Evolutionary conservation across 1,140 invertebrate species (phyloP).

Genomic region (Heliconius hewitsoni): DNA sequence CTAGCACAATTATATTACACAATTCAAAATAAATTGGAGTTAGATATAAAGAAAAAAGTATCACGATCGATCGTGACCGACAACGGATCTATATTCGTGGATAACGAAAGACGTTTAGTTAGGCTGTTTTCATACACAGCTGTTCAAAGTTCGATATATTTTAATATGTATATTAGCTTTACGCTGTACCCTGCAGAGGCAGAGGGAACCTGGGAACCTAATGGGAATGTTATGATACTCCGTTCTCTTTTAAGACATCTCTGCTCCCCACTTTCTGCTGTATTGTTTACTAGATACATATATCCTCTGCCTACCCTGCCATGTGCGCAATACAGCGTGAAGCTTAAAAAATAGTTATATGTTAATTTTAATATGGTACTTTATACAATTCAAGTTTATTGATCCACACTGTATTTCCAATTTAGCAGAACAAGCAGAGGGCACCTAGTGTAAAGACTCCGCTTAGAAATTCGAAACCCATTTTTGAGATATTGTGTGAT

Average conservation of each 20-base stretch:
- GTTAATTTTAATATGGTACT: too few species aligned
- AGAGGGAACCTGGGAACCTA: too few species aligned
- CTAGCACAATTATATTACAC: slow-evolving; percentile 20
- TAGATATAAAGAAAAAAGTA: slow-evolving; percentile 15
- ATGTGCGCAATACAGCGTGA: too few species aligned
- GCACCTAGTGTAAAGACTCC: background rate
- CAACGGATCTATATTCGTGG: slow-evolving; percentile 15
- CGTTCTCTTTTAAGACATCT: too few species aligned
- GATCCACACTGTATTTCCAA: background rate
- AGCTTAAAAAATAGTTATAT: too few species aligned
- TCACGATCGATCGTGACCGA: slow-evolving; percentile 19
- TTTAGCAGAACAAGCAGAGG: background rate
- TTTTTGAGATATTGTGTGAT: background rate
- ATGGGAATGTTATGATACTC: too few species aligned
- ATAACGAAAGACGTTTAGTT: slow-evolving; percentile 17
- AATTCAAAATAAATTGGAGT: slow-evolving; percentile 19
- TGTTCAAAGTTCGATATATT: background rate
- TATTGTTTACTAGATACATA: too few species aligned
- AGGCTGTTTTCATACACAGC: slow-evolving; percentile 4
- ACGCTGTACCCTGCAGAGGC: too few species aligned
- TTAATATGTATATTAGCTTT: background rate
- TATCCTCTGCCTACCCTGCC: too few species aligned
- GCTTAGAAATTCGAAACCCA: background rate
- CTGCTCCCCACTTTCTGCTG: too few species aligned
- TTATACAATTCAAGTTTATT: too few species aligned